Percentiles rank a stretch among this genome's conserved stretches.
These are phyloP conservation scores for Tiliacea citrago DNA, from an alignment of 2,888 invertebrate genomes.

Conservation along the genomic window DNA sequence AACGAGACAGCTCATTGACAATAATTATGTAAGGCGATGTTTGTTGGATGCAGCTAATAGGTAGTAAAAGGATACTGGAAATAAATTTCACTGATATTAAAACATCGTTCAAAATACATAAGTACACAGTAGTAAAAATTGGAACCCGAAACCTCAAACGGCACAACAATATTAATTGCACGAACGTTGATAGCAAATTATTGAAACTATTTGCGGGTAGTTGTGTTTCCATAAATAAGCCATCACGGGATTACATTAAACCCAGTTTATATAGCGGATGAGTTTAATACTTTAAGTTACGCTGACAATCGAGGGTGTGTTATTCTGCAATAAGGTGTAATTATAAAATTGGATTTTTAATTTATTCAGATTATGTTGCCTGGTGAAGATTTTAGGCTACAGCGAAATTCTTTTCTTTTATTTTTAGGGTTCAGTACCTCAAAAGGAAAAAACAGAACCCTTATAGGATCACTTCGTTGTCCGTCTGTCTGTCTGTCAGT, in stretches of 20 bases:
- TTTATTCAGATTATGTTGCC: background rate
- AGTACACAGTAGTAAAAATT: background rate
- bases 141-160: conserved; percentile 18
- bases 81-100: background rate
- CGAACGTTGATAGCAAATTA: conserved; percentile 50
- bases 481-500: too few relatives aligned
- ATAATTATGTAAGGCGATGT: too few relatives aligned
- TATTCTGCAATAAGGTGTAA: conserved; percentile 41
- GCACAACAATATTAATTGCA: conserved; percentile 41
- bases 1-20: too few relatives aligned
- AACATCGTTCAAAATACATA: conserved; percentile 6
- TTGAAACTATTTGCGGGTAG: conserved; percentile 61
- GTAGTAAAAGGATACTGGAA: too few relatives aligned
- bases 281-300: conserved; percentile 58
- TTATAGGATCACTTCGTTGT: too few relatives aligned
- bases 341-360: background rate
- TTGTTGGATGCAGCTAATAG: too few relatives aligned
- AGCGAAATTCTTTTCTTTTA: background rate
- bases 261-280: conserved; percentile 58
- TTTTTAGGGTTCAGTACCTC: too few relatives aligned
- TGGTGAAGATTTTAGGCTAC: background rate
- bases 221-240: conserved; percentile 55
- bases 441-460: too few relatives aligned
- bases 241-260: conserved; percentile 56
- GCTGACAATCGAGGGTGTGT: conserved; percentile 36